These are phyloP conservation scores for Caranx ignobilis DNA, from an alignment of 2,113 vertebrate genomes.

Conservation along the genomic window DNA sequence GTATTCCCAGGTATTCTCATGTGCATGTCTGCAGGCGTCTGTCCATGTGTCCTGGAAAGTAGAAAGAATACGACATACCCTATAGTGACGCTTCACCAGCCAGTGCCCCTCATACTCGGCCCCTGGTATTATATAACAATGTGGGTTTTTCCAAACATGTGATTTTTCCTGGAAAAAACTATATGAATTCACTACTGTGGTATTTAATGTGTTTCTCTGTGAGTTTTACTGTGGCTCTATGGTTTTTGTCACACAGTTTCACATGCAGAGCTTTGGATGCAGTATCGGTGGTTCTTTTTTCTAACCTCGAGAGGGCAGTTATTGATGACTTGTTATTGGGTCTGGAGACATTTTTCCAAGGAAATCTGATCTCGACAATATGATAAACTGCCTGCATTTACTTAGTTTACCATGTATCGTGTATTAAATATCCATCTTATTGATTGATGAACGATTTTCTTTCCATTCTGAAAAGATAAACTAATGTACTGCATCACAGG, in stretches of 20 bases:
- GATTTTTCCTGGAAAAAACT: constrained; percentile 56
- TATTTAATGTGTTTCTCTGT: constrained; percentile 40
- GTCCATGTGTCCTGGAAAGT: constrained; percentile 31
- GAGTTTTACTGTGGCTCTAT: constrained; percentile 1
- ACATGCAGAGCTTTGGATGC: not conserved
- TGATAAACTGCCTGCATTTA: not conserved
- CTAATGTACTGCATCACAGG: not conserved
- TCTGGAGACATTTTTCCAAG: not conserved
- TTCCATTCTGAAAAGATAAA: not conserved
- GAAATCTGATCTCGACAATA: not conserved
- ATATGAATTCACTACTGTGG: constrained; percentile 30
- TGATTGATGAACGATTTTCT: not conserved
- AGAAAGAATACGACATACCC: not conserved
- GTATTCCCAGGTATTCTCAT: constrained; percentile 10
- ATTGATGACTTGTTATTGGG: not conserved
- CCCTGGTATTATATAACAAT: constrained; percentile 48
- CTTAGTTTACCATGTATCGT: not conserved
- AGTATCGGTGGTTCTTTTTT: not conserved
- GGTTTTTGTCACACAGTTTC: constrained; percentile 19
- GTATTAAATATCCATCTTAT: not conserved
- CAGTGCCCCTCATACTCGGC: constrained; percentile 21
- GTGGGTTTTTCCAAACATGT: constrained; percentile 50
- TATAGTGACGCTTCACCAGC: constrained; percentile 21
- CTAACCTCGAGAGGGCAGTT: not conserved
- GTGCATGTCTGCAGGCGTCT: constrained; percentile 13